phyloP scores from a whole-genome alignment of 53 echinoderm and acorn worm species.

The Temnopleurus reevesii region DNA sequence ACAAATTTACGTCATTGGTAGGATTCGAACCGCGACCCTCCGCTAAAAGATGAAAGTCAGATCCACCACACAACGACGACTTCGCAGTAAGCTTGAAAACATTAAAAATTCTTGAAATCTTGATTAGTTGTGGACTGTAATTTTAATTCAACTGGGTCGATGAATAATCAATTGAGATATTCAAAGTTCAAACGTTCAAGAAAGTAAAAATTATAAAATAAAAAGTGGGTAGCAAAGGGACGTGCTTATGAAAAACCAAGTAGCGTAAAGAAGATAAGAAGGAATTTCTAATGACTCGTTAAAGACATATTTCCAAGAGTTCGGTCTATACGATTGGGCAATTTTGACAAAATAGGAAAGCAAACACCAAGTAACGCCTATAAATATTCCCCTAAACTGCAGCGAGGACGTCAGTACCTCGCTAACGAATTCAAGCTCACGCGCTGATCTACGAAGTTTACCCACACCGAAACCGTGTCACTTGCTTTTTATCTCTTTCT shows the following conservation, averaged over 20 bases:
- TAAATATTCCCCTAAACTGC: constrained; percentile 30
- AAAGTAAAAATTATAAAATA: neutral
- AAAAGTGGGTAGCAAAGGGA: constrained; percentile 2
- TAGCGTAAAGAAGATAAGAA: constrained; percentile 38
- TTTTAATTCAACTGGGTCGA: neutral
- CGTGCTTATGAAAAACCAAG: constrained; percentile 33
- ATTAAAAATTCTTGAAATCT: too few species aligned
- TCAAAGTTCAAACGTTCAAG: neutral
- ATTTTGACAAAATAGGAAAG: constrained; percentile 1
- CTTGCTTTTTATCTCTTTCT: constrained; percentile 26
- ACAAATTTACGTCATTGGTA: too few species aligned
- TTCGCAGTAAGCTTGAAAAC: too few species aligned
- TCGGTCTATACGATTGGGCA: neutral
- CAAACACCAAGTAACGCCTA: constrained; percentile 44
- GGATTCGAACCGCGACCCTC: too few species aligned
- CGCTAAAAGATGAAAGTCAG: too few species aligned
- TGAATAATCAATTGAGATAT: neutral
- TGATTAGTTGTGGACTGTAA: too few species aligned
- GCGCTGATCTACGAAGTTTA: constrained; percentile 4
- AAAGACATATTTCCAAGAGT: constrained; percentile 32
- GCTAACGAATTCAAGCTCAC: constrained; percentile 52
- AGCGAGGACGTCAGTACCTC: neutral
- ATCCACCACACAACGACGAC: too few species aligned
- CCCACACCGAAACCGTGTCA: neutral
- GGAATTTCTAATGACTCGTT: constrained; percentile 31